phyloP scores from a whole-genome alignment of 2,888 invertebrate species.

The Helicoverpa assulta region DNA sequence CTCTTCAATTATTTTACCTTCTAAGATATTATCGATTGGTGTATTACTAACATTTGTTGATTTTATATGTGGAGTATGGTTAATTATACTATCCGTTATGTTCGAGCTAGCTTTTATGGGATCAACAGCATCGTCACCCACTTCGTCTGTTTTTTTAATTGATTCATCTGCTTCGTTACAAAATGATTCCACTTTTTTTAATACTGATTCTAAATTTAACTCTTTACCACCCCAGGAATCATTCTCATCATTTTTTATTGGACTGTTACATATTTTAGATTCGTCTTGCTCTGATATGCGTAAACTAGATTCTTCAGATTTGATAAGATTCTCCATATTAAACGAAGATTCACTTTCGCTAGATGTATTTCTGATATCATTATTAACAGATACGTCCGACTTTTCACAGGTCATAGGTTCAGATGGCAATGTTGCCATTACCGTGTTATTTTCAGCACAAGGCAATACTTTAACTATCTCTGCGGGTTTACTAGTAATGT shows the following conservation, averaged over 20 bases:
- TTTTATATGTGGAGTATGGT: conserved; percentile 47
- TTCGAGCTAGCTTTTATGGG: conserved; percentile 38
- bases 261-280: conserved; percentile 61
- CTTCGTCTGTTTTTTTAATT: conserved; percentile 63
- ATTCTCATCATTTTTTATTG: conserved; percentile 91
- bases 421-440: conserved; percentile 12
- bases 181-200: conserved; percentile 93
- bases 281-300: conserved; percentile 38
- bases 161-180: conserved; percentile 85
- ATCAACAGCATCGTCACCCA: conserved; percentile 46
- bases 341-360: conserved; percentile 31
- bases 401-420: conserved; percentile 32
- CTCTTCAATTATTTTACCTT: conserved; percentile 64
- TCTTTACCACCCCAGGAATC: conserved; percentile 95
- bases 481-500: conserved; percentile 30
- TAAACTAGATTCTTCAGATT: conserved; percentile 40
- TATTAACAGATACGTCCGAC: conserved; percentile 8
- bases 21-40: conserved; percentile 57
- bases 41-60: conserved; percentile 43
- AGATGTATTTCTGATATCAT: conserved; percentile 29
- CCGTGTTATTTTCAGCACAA: conserved; percentile 35
- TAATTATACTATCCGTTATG: conserved; percentile 45
- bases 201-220: conserved; percentile 95
- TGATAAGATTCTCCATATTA: conserved; percentile 27
- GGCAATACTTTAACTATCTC: conserved; percentile 33